phyloP scores from a whole-genome alignment of 2,888 invertebrate species.

The Drosophila koepferae region DNA sequence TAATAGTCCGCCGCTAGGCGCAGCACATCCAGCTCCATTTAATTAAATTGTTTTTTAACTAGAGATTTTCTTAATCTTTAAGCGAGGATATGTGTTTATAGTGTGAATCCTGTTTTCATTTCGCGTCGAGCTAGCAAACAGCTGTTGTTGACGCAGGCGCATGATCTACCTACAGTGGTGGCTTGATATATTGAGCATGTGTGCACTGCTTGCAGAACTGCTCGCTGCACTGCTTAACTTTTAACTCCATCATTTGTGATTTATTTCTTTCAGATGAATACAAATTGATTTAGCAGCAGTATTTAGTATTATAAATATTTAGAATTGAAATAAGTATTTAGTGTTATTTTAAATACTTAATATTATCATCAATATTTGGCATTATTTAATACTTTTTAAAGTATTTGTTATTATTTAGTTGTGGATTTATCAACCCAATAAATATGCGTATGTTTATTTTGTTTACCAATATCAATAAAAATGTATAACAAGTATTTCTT shows the following conservation, averaged over 20 bases:
- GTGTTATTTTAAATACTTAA: too few relatives aligned
- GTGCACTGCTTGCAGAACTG: not conserved
- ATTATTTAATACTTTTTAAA: too few relatives aligned
- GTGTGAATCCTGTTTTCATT: slow-evolving; percentile 5
- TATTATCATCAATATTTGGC: too few relatives aligned
- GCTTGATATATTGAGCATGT: slow-evolving; percentile 6
- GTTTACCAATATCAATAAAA: too few relatives aligned
- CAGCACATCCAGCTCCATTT: slow-evolving; percentile 32
- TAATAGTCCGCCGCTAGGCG: slow-evolving; percentile 38
- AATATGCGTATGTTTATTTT: too few relatives aligned
- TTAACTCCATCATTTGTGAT: not conserved
- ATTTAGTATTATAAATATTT: too few relatives aligned
- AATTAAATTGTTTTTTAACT: not conserved
- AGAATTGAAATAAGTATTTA: too few relatives aligned
- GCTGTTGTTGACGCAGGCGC: slow-evolving; percentile 55
- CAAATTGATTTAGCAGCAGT: too few relatives aligned
- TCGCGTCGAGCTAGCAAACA: slow-evolving; percentile 25
- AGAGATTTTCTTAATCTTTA: not conserved
- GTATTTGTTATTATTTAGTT: too few relatives aligned
- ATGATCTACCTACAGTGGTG: not conserved
- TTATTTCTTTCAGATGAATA: too few relatives aligned
- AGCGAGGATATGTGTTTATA: slow-evolving; percentile 2
- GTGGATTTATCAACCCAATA: too few relatives aligned
- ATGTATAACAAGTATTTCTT: too few relatives aligned
- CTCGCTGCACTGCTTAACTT: not conserved